phyloP scores from a whole-genome alignment of 2,888 invertebrate species.

The Drosophila anomalata region DNA sequence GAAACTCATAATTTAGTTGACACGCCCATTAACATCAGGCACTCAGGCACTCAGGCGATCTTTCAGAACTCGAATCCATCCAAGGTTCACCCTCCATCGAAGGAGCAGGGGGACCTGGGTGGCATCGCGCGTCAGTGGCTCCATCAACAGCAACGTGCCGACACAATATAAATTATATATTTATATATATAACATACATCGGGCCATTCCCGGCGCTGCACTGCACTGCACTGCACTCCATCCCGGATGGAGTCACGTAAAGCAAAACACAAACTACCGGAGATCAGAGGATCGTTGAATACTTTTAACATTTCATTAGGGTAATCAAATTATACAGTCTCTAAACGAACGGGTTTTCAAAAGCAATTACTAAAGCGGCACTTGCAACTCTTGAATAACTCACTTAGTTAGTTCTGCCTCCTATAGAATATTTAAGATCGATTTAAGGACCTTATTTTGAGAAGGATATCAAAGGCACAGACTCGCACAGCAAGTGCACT shows the following conservation, averaged over 20 bases:
- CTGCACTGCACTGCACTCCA: conserved; percentile 9
- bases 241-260: conserved; percentile 45
- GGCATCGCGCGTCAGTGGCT: conserved; percentile 76
- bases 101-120: conserved; percentile 57
- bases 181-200: conserved; percentile 58
- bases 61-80: conserved; percentile 12
- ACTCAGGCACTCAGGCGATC: conserved; percentile 36
- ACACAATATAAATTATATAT: conserved; percentile 79
- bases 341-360: conserved; percentile 38
- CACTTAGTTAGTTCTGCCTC: conserved; percentile 11
- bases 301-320: conserved; percentile 41
- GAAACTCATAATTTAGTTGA: conserved; percentile 80
- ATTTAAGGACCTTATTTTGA: not conserved
- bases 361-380: conserved; percentile 14
- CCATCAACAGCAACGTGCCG: conserved; percentile 76
- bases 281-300: conserved; percentile 26
- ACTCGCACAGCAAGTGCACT: not conserved
- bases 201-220: conserved; percentile 14
- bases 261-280: conserved; percentile 13
- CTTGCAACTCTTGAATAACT: conserved; percentile 22
- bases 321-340: conserved; percentile 36
- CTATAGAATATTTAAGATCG: not conserved
- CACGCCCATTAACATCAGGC: conserved; percentile 75
- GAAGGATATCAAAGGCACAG: not conserved
- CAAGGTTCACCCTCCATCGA: conserved; percentile 1